Evolutionary conservation across 2,797 vertebrate species (phyloP), one percentile per base, ranked within the genome.

Genomic region (Enoplosus armatus): DNA sequence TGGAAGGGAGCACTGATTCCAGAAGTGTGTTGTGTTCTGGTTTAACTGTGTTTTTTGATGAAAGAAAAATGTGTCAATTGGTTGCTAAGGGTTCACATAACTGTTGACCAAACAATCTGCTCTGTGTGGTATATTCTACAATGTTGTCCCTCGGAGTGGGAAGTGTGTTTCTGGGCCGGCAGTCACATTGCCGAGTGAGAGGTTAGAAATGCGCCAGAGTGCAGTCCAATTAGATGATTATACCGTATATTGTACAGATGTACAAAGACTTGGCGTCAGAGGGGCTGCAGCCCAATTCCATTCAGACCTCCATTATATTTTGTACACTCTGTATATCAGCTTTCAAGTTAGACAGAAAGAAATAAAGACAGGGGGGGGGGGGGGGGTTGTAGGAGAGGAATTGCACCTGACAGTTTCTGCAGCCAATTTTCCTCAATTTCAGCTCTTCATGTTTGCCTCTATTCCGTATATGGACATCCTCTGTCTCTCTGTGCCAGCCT

Each of bases 151-250:
- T 16, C 33, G 6, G 27, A 51, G n/a, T 12, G 60, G 26, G 82
- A 90, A 85, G 67, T 85, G 68, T 89, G 85, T 87, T 85, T 85
- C 72, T 51, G 79, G 79, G 80, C 84, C 80, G 55, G 45, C 47
- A 29, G 59, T 69, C 77, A 82, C 58, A 86, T 74, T 72, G 67
- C 71, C 81, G 65, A 79, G 72, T 39, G 35, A 39, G 69, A 61
- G 80, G 77, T 84, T 76, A 75, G 73, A 79, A 83, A 75, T 69
- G 69, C 68, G 84, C 80, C 50, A 79, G 79, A 78, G 86, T 75
- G 45, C 56, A 33, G 71, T 69, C 67, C 76, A 88, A 84, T 89
- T 83, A 81, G 47, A 83, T 26, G 39, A 77, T 62, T 58, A 77
- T 11, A n/a, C n/a, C n/a, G n/a, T n/a, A 64, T 35, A 24, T 54